A percentile compares a stretch with the other conserved stretches of the same genome.
Evolutionary conservation across 2,113 vertebrate species (phyloP).

Genomic region (Colinus virginianus): DNA sequence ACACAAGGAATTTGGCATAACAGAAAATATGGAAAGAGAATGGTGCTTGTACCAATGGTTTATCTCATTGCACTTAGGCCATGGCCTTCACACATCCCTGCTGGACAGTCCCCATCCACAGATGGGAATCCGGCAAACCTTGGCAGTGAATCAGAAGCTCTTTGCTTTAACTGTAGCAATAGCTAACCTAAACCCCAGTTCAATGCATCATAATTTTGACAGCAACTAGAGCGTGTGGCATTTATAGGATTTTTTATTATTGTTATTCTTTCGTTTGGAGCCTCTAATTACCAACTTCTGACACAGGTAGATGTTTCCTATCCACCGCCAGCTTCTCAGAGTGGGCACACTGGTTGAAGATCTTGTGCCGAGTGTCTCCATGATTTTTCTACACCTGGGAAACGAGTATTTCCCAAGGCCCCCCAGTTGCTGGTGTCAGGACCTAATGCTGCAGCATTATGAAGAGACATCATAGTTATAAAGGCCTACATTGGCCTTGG

Average conservation of each 20-base stretch:
- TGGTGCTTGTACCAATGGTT: neutral
- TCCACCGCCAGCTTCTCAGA: neutral
- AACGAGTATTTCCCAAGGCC: accelerated
- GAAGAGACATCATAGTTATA: neutral
- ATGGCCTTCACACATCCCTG: neutral
- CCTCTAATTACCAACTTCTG: neutral
- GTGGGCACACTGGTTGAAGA: accelerated
- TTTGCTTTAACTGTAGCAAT: neutral
- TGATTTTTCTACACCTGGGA: neutral
- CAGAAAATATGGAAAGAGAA: neutral
- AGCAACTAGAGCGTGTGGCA: accelerated
- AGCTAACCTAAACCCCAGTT: neutral
- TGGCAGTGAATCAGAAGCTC: neutral
- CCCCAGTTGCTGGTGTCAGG: neutral
- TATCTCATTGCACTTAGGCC: neutral
- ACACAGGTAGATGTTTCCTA: neutral
- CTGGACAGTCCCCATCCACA: accelerated
- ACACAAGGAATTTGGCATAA: slow-evolving; percentile 21
- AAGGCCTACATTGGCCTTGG: neutral
- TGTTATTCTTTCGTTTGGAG: no score
- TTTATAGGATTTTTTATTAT: neutral
- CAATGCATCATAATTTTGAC: neutral
- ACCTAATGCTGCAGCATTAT: neutral
- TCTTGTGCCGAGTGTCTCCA: neutral
- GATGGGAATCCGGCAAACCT: neutral